Base-by-base conservation (phyloP, 2,888 invertebrate species). In the Stenolophus ochropezus region DNA sequence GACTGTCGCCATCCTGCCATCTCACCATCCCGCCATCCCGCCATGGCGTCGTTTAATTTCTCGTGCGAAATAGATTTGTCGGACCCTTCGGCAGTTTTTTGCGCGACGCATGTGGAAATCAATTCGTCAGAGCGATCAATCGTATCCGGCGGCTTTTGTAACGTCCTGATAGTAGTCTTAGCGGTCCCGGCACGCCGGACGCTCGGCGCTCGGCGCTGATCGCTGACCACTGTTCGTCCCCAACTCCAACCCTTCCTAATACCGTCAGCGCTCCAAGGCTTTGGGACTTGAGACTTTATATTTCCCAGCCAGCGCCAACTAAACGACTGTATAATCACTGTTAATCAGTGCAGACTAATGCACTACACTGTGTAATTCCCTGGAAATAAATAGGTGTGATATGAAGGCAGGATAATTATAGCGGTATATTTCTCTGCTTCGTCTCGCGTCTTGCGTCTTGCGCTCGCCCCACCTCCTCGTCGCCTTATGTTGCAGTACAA, bases 11-110 rank as follows among this genome's bases (percentile, higher is more conserved):
- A 11, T 8, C 11, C n/a, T n/a, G 33, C 33, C 20, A 53, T 18
- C 23, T 27, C 18, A 33, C 76, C 76, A 76, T n/a, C 25, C 25
- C 74, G 51, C 16, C 23, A 53, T 14, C 75, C 51, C 65, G 47
- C 61, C 25, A 49, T 23, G 53, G 47, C 20, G 73, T 58, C 80
- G 73, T 80, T 80, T 73, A 80, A 80, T 80, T 80, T 58, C 73
- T 73, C 73, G 80, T 80, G 80, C 69, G 80, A 73, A 80, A 80
- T 80, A 80, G 80, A 73, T 80, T 80, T 73, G 56, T 80, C 73
- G 56, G 56, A 80, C 80, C 80, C 78, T 53, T 73, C 73, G 73
- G 42, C n/a, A 27, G 18, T 69, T 79, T 80, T 80, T 71, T 47
- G 77, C 49, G 49, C 21, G 61, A 78, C 78, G 69, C 69, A 78